Evolutionary conservation across 2,888 invertebrate species (phyloP).

Genomic region (Thelaira solivaga): DNA sequence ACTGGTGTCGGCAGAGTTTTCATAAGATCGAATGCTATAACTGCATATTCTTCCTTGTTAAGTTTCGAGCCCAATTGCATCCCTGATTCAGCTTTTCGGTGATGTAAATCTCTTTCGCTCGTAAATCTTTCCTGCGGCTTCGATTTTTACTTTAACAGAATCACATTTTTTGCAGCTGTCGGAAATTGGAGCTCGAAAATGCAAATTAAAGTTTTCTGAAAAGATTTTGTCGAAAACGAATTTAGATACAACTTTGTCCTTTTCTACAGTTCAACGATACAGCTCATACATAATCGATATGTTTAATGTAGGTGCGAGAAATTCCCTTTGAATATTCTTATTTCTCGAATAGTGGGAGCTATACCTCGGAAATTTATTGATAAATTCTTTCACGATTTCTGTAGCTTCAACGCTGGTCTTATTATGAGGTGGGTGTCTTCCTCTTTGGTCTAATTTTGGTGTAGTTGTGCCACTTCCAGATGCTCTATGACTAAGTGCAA

Average conservation of each 20-base stretch:
- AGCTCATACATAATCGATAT: slow-evolving; percentile 34
- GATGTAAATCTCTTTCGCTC: slow-evolving; percentile 42
- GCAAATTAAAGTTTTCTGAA: slow-evolving; percentile 59
- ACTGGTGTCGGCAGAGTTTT: neutral
- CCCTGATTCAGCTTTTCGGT: slow-evolving; percentile 53
- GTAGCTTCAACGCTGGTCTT: slow-evolving; percentile 19
- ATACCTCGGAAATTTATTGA: slow-evolving; percentile 39
- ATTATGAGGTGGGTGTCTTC: slow-evolving; percentile 13
- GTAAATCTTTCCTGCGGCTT: slow-evolving; percentile 18
- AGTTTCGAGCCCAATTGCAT: slow-evolving; percentile 8
- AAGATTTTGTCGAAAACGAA: slow-evolving; percentile 50
- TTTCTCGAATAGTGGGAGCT: slow-evolving; percentile 41
- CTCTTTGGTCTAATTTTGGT: slow-evolving; percentile 9
- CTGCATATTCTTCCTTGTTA: no score
- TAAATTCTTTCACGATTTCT: slow-evolving; percentile 34
- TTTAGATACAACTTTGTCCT: slow-evolving; percentile 11
- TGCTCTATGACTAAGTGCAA: slow-evolving; percentile 23
- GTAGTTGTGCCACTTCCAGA: slow-evolving; percentile 6
- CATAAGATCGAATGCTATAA: neutral
- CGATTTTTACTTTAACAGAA: slow-evolving; percentile 37
- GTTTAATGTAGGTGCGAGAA: slow-evolving; percentile 36
- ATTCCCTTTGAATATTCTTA: slow-evolving; percentile 43
- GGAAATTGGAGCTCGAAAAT: slow-evolving; percentile 56
- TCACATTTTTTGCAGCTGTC: slow-evolving; percentile 53
- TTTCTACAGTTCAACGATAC: slow-evolving; percentile 31